Conservation (phyloP, 2,797 vertebrate genomes). For the Sebastes cheni region DNA sequence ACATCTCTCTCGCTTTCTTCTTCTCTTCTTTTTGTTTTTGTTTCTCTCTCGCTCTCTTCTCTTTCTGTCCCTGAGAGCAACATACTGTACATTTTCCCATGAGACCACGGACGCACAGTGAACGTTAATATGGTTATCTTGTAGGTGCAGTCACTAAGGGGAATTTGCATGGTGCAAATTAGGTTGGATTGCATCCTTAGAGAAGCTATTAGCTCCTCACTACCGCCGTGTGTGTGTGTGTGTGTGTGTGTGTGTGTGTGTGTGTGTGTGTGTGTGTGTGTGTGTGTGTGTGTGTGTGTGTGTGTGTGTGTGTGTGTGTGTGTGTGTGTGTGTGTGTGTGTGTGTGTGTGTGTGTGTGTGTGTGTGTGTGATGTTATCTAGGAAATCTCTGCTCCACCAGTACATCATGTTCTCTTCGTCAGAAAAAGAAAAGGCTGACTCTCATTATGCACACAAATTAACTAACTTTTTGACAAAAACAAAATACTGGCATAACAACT, state of each 20-base stretch:
- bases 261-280: too few species aligned
- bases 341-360: background rate
- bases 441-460: constrained; percentile 3
- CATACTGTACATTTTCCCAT: background rate
- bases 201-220: constrained; percentile 62
- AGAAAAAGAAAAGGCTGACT: constrained; percentile 7
- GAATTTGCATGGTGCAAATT: constrained; percentile 65
- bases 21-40: background rate
- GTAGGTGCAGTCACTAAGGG: constrained; percentile 42
- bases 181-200: constrained; percentile 60
- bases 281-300: too few species aligned
- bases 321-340: background rate
- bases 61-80: background rate
- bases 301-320: background rate
- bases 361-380: constrained; percentile 37
- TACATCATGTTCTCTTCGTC: constrained; percentile 46
- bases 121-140: constrained; percentile 42
- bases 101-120: constrained; percentile 1
- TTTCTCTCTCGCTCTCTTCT: background rate
- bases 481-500: background rate
- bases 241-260: background rate
- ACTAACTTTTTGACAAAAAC: background rate
- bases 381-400: constrained; percentile 38
- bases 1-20: background rate
- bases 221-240: constrained; percentile 4